Conservation (phyloP, 2,797 vertebrate genomes). For the Poecilia gillii region DNA sequence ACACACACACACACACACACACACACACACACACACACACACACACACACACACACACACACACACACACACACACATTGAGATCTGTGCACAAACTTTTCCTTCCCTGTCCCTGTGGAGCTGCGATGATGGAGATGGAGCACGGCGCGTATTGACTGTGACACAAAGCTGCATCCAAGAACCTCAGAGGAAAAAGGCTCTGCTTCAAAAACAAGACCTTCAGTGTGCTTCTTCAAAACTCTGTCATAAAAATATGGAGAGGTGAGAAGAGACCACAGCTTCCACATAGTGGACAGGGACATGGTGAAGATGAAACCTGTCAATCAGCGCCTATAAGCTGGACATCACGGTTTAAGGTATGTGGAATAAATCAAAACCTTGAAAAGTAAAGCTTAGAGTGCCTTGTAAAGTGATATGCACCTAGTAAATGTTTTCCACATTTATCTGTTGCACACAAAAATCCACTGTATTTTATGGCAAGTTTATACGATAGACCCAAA, state of each 20-base stretch:
- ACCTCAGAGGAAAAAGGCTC: constrained; percentile 59
- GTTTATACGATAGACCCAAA: neutral
- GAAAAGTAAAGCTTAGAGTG: constrained; percentile 7
- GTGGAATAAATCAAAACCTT: neutral
- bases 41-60: constrained; percentile 13
- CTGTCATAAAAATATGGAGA: constrained; percentile 26
- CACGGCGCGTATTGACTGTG: constrained; percentile 64
- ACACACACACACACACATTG: constrained; percentile 6
- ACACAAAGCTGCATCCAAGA: constrained; percentile 66
- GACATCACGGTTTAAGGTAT: neutral
- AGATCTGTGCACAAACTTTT: constrained; percentile 36
- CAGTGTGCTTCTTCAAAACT: constrained; percentile 34
- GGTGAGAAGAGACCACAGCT: constrained; percentile 27
- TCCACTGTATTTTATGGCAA: neutral
- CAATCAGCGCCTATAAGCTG: constrained; percentile 12
- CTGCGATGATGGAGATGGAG: constrained; percentile 70
- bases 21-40: constrained; percentile 9
- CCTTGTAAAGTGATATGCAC: neutral
- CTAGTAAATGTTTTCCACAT: neutral
- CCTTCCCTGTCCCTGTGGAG: constrained; percentile 53
- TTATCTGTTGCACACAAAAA: neutral
- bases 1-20: constrained; percentile 10
- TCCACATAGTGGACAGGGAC: constrained; percentile 2
- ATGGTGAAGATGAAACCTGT: constrained; percentile 30
- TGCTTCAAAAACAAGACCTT: constrained; percentile 54